Base-by-base conservation (phyloP, 2,797 vertebrate species). In the Staurois parvus region DNA sequence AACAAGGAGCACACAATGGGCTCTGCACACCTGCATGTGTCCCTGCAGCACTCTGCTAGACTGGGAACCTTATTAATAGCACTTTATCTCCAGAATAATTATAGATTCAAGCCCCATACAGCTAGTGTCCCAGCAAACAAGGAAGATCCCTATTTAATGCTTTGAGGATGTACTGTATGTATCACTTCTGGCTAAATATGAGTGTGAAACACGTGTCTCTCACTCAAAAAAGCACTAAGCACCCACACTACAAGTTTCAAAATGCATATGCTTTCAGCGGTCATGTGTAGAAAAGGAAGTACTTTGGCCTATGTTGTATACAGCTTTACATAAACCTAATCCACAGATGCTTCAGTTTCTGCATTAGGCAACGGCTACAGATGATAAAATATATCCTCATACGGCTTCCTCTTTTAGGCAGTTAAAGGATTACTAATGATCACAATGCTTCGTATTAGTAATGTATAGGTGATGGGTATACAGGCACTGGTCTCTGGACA, bases 181-280 rank as follows among this genome's bases (percentile, higher is more conserved):
- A n/a, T 59, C 21, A 9, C 52, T 59, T 59, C 52, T 59, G 12
- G 32, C 21, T 72, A 40, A 21, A 37, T 17, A 72, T 42, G 32
- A 10, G 21, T 24, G 42, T 40, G 8, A 40, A 37, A n/a, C 79
- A 81, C 67, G 78, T 80, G 79, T 81, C 32, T 5, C 32, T 2
- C 11, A 45, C 42, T 45, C 42, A 2, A 11, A 2, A 42, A 11
- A 24, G n/a, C n/a, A n/a, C n/a, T n/a, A n/a, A n/a, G n/a, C 52
- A 56, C 52, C 1, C 52, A 24, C 52, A 24, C 52, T 21, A 37
- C 24, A 42, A 72, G 34, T 72, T 72, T 72, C 17, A 40, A n/a
- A 15, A 80, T 56, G 29, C 5, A 52, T 79, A 52, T 42, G 29
- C 76, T 68, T 45, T 68, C 17, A 48, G 62, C 11, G 17, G 75